A percentile compares a stretch with the other conserved stretches of the same genome.
These are phyloP conservation scores for Blastobasis lacticolella DNA, from an alignment of 2,888 invertebrate genomes.

Conservation along the genomic window DNA sequence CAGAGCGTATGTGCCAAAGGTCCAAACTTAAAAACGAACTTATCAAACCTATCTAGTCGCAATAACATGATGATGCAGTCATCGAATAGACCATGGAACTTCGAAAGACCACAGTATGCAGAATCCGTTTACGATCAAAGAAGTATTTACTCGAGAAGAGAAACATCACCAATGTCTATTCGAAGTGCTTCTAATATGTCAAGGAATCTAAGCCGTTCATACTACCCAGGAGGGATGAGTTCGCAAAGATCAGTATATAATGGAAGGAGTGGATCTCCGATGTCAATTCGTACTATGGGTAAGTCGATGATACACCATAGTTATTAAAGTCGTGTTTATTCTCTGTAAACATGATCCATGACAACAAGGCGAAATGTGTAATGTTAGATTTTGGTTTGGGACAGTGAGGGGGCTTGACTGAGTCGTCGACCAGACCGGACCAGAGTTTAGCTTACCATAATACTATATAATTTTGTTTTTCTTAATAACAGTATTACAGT, in stretches of 20 bases:
- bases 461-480: too few species aligned
- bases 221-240: constrained; percentile 25
- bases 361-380: too few species aligned
- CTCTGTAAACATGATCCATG: too few species aligned
- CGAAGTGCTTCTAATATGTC: constrained; percentile 28
- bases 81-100: constrained; percentile 34
- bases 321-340: too few species aligned
- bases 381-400: too few species aligned
- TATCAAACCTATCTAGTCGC: constrained; percentile 30
- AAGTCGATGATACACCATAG: constrained; percentile 4
- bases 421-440: too few species aligned
- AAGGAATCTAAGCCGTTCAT: constrained; percentile 26
- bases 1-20: constrained; percentile 42
- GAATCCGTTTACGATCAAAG: constrained; percentile 32
- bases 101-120: constrained; percentile 26
- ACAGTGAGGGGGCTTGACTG: too few species aligned
- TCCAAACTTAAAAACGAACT: constrained; percentile 31
- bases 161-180: constrained; percentile 39
- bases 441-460: too few species aligned
- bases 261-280: constrained; percentile 46
- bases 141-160: constrained; percentile 34
- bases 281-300: constrained; percentile 50
- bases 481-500: too few species aligned
- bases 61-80: constrained; percentile 33
- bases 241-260: constrained; percentile 35